These are phyloP conservation scores for Drosophila lacteicornis DNA, from an alignment of 1,140 invertebrate genomes.

Conservation along the genomic window DNA sequence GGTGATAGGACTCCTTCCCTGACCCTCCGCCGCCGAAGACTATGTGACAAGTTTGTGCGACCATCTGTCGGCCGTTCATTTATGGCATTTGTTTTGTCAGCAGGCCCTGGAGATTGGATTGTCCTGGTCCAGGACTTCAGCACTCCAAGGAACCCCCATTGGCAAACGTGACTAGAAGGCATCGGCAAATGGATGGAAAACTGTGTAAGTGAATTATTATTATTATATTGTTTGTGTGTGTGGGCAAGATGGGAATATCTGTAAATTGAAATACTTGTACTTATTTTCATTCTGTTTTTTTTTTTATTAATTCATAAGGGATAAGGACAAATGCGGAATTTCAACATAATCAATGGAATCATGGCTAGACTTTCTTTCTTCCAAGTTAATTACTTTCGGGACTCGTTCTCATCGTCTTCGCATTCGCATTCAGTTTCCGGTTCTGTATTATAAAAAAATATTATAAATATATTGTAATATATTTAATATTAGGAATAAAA, in stretches of 20 bases:
- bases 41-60: constrained; percentile 59
- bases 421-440: not conserved
- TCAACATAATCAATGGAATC: not conserved
- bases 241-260: constrained; percentile 22
- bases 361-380: not conserved
- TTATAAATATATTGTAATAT: too few relatives aligned
- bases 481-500: not conserved
- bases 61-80: constrained; percentile 69
- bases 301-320: constrained; percentile 2
- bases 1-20: not conserved
- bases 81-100: constrained; percentile 80
- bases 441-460: not conserved
- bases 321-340: not conserved
- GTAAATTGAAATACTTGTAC: constrained; percentile 46
- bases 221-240: constrained; percentile 57
- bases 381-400: too few relatives aligned
- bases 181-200: constrained; percentile 43
- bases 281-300: not conserved
- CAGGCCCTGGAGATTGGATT: constrained; percentile 74
- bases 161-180: constrained; percentile 65
- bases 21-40: not conserved
- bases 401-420: not conserved
- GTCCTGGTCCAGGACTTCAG: constrained; percentile 8
- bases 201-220: constrained; percentile 77
- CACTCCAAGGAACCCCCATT: constrained; percentile 13